Percentiles rank a stretch among this genome's conserved stretches.
Conservation (phyloP, 2,888 invertebrate species). For the Stomorhina lunata region DNA sequence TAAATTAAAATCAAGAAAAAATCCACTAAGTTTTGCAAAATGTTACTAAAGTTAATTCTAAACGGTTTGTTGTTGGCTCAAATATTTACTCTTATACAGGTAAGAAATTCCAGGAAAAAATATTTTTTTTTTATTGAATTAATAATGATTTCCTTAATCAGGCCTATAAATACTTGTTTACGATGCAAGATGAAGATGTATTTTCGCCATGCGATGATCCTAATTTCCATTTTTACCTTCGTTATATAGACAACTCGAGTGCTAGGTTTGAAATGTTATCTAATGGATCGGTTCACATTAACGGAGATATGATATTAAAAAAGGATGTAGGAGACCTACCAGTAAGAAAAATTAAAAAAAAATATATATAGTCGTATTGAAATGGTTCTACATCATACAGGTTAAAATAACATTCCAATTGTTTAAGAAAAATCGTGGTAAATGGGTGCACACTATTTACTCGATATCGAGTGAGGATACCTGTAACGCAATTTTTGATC, state of each 20-base stretch:
- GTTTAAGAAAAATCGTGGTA: slow-evolving; percentile 7
- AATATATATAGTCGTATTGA: neutral
- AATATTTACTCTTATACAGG: no score
- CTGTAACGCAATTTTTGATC: neutral
- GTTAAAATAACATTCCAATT: neutral
- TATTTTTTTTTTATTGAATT: no score
- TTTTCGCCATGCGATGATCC: neutral
- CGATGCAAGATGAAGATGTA: neutral
- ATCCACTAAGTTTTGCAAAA: no score
- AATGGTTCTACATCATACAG: neutral
- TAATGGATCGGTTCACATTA: neutral
- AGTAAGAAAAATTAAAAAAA: no score
- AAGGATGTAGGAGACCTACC: neutral
- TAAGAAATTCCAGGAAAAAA: no score
- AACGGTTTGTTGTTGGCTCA: no score
- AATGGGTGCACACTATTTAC: neutral
- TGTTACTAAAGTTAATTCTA: no score
- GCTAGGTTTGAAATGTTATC: neutral
- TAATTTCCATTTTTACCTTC: neutral
- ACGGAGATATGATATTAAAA: neutral
- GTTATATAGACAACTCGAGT: neutral
- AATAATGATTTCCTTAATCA: no score
- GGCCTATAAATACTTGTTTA: neutral
- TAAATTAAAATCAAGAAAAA: no score
- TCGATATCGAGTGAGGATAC: neutral